Evolutionary conservation across 2,797 vertebrate genomes (phyloP), one percentile per base, ranked within the genome.

Genomic region (Enteromius radiatus): DNA sequence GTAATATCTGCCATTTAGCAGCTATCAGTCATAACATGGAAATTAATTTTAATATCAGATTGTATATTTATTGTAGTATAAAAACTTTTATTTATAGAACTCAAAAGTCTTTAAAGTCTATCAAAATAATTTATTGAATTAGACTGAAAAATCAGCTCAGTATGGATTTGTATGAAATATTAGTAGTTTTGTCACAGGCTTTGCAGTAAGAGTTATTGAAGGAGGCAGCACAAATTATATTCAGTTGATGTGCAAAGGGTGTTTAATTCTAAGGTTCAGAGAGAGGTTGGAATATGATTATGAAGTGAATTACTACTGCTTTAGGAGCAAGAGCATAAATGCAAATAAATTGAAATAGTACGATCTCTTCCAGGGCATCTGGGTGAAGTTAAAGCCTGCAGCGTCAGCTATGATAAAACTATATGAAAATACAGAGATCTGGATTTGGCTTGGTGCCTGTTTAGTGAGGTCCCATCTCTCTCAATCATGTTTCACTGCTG

Each of bases 381-480:
- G 75, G 56, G 21, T 47, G 59, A 77, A 21, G 56, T 47, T 77
- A 64, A 33, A 61, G 59, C n/a, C 36, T 61, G 52, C 56, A 45
- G 26, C 52, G 59, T 75, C 61, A 49, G 70, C 33, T 17, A 26
- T 74, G 56, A 52, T 80, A 43, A 80, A 80, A 61, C 56, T 47
- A 23, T 73, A 64, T 11, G 28, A 73, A 73, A 63, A 63, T 71
- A 47, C 8, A 61, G 28, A 33, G 68, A 73, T 61, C 36, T 73
- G 78, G 28, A 49, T 38, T 74, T 81, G 79, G 79, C 70, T 67
- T 49, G 4, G 59, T 64, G 28, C 43, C 80, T 52, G 41, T 74
- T 81, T 75, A 41, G 43, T 64, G 54, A 2, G 41, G 5, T 80
- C 31, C 23, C 28, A 21, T 64, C 28, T 23, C 38, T 56, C 77